These are phyloP conservation scores for Anguilla pacifica DNA, from an alignment of 2,797 vertebrate species.

Conservation along the genomic window DNA sequence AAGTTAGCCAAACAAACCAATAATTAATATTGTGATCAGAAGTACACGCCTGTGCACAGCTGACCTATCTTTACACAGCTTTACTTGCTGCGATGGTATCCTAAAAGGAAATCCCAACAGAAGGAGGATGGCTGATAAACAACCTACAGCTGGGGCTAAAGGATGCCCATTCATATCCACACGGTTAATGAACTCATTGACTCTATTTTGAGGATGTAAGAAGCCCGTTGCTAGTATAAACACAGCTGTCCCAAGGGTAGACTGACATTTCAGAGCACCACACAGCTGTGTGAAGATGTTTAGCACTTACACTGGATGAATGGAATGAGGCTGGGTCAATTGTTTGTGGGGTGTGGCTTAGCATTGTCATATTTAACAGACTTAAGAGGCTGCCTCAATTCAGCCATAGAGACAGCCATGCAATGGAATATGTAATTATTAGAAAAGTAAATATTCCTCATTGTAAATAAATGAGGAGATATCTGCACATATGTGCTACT, in stretches of 20 bases:
- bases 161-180: too few species aligned
- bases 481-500: not conserved
- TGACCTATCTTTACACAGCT: too few species aligned
- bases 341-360: not conserved
- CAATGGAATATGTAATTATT: not conserved
- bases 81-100: too few species aligned
- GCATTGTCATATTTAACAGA: not conserved
- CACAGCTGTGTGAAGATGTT: not conserved
- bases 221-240: not conserved
- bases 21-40: too few species aligned
- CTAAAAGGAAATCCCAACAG: too few species aligned
- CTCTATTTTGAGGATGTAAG: not conserved
- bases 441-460: not conserved
- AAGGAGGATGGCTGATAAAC: too few species aligned
- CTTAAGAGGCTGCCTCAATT: not conserved
- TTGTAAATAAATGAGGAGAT: not conserved
- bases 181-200: not conserved
- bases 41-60: too few species aligned
- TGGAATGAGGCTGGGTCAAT: not conserved
- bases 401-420: not conserved
- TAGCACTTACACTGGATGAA: not conserved
- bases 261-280: not conserved
- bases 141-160: too few species aligned
- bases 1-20: too few species aligned
- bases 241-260: not conserved